Percentiles rank a stretch among this genome's conserved stretches.
These are phyloP conservation scores for Nothobranchius kuhntae DNA, from an alignment of 2,113 vertebrate species.

Conservation along the genomic window DNA sequence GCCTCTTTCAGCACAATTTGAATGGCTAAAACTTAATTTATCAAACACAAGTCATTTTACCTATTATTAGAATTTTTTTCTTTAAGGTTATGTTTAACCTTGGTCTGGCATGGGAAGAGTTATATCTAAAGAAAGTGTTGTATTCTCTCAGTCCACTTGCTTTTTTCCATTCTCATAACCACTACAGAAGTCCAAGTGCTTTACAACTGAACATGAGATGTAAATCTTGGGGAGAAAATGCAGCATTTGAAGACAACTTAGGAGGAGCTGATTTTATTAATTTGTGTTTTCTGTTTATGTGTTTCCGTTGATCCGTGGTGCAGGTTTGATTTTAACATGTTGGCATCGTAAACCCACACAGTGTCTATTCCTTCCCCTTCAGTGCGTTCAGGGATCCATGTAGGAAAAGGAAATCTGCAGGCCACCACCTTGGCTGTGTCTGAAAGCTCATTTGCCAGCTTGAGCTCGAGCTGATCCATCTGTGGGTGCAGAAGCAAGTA, in stretches of 20 bases:
- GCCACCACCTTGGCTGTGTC: constrained; percentile 85
- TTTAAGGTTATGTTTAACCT: no score
- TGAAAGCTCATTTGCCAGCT: constrained; percentile 85
- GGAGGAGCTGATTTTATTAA: neutral
- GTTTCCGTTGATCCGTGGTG: constrained; percentile 4
- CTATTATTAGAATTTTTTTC: no score
- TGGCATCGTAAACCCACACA: constrained; percentile 89
- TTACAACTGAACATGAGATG: no score
- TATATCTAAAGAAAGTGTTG: no score
- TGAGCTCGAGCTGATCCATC: constrained; percentile 90
- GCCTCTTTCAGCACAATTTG: no score
- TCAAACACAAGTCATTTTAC: no score
- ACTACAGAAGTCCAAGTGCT: neutral
- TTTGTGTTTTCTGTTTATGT: constrained; percentile 3
- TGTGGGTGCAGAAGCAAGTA: constrained; percentile 57
- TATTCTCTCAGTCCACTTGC: no score
- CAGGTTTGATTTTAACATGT: constrained; percentile 60
- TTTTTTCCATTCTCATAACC: neutral
- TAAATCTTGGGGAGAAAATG: neutral
- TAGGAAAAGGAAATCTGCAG: constrained; percentile 95
- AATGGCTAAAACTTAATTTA: no score
- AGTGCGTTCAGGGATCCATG: constrained; percentile 84
- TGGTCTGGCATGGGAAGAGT: no score
- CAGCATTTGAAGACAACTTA: no score
- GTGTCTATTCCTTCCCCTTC: constrained; percentile 89